These are phyloP conservation scores for Parazoanthus atlanticus DNA, from an alignment of 92 coral and sea anemone species.

Conservation along the genomic window DNA sequence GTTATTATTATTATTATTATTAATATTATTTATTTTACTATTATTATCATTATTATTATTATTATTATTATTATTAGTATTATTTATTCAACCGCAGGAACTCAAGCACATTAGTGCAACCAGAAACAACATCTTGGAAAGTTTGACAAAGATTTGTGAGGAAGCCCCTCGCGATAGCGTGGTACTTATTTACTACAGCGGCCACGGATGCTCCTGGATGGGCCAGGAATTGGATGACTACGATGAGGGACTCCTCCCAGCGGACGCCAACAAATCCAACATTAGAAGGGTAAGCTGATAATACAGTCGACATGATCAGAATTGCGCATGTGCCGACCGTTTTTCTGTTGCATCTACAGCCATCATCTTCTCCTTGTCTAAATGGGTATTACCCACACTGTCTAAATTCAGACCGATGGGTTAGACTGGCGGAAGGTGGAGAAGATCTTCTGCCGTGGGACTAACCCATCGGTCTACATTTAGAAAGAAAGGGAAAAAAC, in stretches of 20 bases:
- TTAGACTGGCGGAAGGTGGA: too few species aligned
- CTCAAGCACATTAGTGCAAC: not conserved
- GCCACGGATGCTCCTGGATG: not conserved
- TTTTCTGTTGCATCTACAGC: too few species aligned
- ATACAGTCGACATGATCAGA: too few species aligned
- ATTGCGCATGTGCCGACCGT: too few species aligned
- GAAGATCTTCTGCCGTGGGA: too few species aligned
- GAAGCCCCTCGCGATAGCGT: not conserved
- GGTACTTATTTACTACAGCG: constrained; percentile 4
- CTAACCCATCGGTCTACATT: too few species aligned
- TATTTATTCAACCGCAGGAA: not conserved
- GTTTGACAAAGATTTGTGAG: not conserved
- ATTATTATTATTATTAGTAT: not conserved
- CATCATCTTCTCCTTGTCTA: too few species aligned
- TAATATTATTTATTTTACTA: not conserved
- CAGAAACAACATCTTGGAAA: not conserved
- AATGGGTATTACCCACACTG: too few species aligned
- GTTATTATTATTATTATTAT: too few species aligned
- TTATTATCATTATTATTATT: not conserved
- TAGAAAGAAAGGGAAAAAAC: too few species aligned
- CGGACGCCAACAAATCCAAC: not conserved
- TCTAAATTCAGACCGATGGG: too few species aligned
- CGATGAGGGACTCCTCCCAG: not conserved
- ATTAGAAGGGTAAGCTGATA: not conserved
- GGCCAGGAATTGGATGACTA: not conserved